These are phyloP conservation scores for Idaea dimidiata DNA, from an alignment of 2,888 invertebrate genomes.

Conservation along the genomic window DNA sequence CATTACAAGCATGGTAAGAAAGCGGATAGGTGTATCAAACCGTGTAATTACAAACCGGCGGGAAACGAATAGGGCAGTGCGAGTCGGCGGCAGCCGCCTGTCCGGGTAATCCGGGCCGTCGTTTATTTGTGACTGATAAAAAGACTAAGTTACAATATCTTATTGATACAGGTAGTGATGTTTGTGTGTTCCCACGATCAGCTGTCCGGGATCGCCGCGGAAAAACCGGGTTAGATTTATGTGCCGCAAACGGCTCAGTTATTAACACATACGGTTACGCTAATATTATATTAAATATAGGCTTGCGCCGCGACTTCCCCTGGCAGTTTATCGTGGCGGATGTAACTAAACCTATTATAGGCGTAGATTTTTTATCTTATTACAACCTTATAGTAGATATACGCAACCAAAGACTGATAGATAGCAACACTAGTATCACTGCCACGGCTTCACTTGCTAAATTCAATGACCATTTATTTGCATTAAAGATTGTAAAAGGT, in stretches of 20 bases:
- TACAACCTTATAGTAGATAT: constrained; percentile 17
- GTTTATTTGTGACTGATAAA: too few species aligned
- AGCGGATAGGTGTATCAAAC: background rate
- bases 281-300: constrained; percentile 27
- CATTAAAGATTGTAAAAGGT: constrained; percentile 20
- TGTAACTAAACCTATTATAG: constrained; percentile 35
- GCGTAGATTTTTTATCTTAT: constrained; percentile 30
- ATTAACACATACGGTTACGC: constrained; percentile 31
- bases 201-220: constrained; percentile 18
- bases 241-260: constrained; percentile 30
- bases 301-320: constrained; percentile 27
- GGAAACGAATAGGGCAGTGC: background rate
- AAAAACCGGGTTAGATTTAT: constrained; percentile 15
- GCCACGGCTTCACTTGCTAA: constrained; percentile 8
- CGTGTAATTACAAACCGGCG: background rate
- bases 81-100: background rate
- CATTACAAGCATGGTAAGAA: background rate
- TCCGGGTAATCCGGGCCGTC: background rate
- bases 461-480: constrained; percentile 9
- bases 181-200: constrained; percentile 25
- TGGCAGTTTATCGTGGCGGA: constrained; percentile 36
- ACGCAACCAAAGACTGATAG: constrained; percentile 14
- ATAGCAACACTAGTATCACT: constrained; percentile 14
- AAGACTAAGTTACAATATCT: constrained; percentile 22
- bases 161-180: constrained; percentile 27